Evolutionary conservation across 2,888 invertebrate genomes (phyloP).

Genomic region (Bembecia ichneumoniformis): DNA sequence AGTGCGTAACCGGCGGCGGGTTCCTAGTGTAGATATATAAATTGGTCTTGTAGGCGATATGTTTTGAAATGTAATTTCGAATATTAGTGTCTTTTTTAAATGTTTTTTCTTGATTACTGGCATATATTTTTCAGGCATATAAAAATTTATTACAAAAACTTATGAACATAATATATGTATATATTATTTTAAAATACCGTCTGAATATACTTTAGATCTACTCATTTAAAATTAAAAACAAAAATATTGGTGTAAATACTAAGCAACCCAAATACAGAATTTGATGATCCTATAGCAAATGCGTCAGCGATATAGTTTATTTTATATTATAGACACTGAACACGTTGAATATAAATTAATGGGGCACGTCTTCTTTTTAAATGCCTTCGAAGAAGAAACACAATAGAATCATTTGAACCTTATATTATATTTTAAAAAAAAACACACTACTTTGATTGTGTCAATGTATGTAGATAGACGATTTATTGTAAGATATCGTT

Average conservation of each 20-base stretch:
- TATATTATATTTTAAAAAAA: background rate
- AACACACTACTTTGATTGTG: background rate
- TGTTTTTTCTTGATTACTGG: no score
- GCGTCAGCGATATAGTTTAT: slow-evolving; percentile 11
- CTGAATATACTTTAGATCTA: no score
- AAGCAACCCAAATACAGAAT: slow-evolving; percentile 5
- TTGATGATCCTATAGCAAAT: slow-evolving; percentile 5
- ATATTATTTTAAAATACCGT: no score
- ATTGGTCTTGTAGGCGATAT: no score
- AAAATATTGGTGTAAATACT: slow-evolving; percentile 6
- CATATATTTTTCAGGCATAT: no score
- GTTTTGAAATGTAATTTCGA: no score
- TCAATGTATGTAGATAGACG: slow-evolving; percentile 20
- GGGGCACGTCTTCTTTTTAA: slow-evolving; percentile 22
- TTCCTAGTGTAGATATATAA: no score
- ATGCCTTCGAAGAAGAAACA: background rate
- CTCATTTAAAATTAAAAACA: background rate
- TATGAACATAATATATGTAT: no score
- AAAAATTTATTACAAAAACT: no score
- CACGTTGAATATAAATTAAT: slow-evolving; percentile 4
- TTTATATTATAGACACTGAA: background rate
- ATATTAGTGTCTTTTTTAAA: no score
- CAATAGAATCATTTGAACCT: background rate
- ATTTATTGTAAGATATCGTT: slow-evolving; percentile 30
- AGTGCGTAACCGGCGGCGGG: no score